These are phyloP conservation scores for Cheilosia vulpina DNA, from an alignment of 2,888 invertebrate genomes.

Conservation along the genomic window DNA sequence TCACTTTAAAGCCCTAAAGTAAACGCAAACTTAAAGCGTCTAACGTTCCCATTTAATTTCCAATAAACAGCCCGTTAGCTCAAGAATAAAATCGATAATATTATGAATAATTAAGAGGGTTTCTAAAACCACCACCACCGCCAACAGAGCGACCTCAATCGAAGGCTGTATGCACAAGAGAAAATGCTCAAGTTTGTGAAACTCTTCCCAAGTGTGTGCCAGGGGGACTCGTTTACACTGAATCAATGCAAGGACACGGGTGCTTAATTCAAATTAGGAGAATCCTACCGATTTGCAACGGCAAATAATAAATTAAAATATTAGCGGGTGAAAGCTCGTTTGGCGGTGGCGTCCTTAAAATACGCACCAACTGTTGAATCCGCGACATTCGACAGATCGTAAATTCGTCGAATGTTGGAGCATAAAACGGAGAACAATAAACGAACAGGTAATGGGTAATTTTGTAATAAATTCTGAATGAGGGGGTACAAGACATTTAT, in stretches of 20 bases:
- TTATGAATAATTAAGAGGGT: background rate
- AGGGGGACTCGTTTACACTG: background rate
- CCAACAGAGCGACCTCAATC: background rate
- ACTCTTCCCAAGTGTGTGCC: background rate
- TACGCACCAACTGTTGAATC: slow-evolving; percentile 48
- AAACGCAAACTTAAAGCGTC: background rate
- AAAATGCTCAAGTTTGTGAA: background rate
- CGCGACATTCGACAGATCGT: slow-evolving; percentile 52
- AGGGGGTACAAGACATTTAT: slow-evolving; percentile 16
- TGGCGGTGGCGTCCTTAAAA: slow-evolving; percentile 7
- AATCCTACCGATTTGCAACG: background rate
- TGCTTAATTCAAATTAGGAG: background rate
- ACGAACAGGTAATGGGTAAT: slow-evolving; percentile 60
- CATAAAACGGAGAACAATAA: slow-evolving; percentile 61
- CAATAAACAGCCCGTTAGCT: background rate
- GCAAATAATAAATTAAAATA: background rate
- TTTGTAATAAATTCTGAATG: slow-evolving; percentile 55
- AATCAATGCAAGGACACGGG: background rate
- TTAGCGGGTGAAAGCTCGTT: background rate
- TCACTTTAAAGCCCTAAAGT: background rate
- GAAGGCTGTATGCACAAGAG: background rate
- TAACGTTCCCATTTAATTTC: background rate
- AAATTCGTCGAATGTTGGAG: slow-evolving; percentile 57
- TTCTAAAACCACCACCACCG: background rate
- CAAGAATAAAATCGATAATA: background rate